Evolutionary conservation across 2,113 vertebrate genomes (phyloP).

Genomic region (Lophotis ruficrista): DNA sequence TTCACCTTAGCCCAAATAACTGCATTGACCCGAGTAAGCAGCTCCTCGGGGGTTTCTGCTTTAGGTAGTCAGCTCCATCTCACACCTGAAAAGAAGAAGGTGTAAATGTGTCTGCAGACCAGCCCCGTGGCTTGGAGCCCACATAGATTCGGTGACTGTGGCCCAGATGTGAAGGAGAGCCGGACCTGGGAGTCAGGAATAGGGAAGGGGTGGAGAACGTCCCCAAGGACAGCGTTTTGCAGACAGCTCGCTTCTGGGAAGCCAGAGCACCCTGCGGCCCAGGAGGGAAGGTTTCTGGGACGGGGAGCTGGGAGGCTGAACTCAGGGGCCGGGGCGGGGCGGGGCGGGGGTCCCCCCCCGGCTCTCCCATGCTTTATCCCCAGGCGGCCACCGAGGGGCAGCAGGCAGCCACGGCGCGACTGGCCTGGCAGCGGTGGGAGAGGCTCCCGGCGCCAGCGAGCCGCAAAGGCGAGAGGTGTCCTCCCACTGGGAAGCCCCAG

Average conservation of each 20-base stretch:
- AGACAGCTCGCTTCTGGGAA: background rate
- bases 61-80: background rate
- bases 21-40: fast-evolving
- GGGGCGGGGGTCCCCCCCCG: no score
- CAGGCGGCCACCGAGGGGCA: background rate
- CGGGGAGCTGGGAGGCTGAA: background rate
- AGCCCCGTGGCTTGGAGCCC: fast-evolving
- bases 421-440: background rate
- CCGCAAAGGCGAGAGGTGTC: no score
- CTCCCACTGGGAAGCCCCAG: no score
- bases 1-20: background rate
- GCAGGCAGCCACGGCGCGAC: background rate
- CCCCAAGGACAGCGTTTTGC: background rate
- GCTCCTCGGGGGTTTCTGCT: background rate
- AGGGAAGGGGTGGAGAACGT: background rate
- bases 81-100: background rate
- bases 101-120: background rate
- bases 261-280: no score
- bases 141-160: fast-evolving
- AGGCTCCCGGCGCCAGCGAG: background rate
- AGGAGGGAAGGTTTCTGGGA: background rate
- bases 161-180: background rate
- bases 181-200: background rate
- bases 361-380: background rate
- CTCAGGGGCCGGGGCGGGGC: no score